phyloP scores from a whole-genome alignment of 1,140 invertebrate species.

The Antheraea mylitta region DNA sequence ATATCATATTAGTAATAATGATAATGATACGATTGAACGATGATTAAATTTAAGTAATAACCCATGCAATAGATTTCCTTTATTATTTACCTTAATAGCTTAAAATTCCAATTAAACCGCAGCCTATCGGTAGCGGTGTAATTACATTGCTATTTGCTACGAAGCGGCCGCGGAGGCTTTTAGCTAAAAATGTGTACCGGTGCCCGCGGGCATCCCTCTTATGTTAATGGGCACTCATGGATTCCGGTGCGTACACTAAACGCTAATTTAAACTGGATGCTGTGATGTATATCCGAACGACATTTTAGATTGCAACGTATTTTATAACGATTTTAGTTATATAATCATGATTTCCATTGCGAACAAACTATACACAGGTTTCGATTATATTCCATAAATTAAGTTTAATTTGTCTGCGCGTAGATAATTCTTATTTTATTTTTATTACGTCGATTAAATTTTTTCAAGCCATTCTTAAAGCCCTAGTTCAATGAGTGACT shows the following conservation, averaged over 20 bases:
- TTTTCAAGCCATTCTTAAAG: too few species aligned
- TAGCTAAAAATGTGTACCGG: constrained; percentile 37
- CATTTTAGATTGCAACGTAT: neutral
- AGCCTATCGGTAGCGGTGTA: constrained; percentile 33
- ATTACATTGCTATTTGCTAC: constrained; percentile 11
- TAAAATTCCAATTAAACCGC: constrained; percentile 28
- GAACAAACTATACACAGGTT: too few species aligned
- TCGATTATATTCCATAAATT: too few species aligned
- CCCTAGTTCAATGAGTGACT: too few species aligned
- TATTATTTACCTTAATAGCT: neutral
- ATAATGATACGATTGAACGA: too few species aligned
- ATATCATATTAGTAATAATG: too few species aligned
- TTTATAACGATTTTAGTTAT: too few species aligned
- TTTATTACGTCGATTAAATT: too few species aligned
- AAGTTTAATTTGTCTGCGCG: too few species aligned
- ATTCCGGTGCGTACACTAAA: constrained; percentile 48
- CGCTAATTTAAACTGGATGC: constrained; percentile 64
- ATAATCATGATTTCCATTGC: too few species aligned
- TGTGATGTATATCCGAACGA: constrained; percentile 29
- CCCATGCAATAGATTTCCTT: neutral
- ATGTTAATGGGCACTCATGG: constrained; percentile 56
- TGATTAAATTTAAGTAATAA: neutral
- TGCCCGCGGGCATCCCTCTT: constrained; percentile 42
- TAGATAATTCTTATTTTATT: too few species aligned
- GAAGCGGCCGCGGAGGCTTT: constrained; percentile 33